Conservation (phyloP, 2,888 invertebrate species). For the Boloria euphrosyne region DNA sequence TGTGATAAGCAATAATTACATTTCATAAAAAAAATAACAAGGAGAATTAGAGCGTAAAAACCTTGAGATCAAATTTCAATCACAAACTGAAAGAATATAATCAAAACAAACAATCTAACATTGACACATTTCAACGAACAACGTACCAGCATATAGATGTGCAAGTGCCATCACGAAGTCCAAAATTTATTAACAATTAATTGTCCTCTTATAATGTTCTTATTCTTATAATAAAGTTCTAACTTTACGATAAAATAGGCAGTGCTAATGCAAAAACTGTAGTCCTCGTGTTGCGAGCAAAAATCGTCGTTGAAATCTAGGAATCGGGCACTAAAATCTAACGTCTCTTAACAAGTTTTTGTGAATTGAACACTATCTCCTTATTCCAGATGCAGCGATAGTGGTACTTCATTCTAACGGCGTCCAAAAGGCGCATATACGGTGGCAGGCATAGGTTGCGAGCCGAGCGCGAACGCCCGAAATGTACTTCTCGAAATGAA, state of each 20-base stretch:
- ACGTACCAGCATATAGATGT: conserved; percentile 77
- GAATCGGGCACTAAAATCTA: conserved; percentile 75
- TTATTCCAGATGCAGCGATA: conserved; percentile 96
- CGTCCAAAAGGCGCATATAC: conserved; percentile 71
- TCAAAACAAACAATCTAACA: conserved; percentile 52
- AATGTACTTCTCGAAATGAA: conserved; percentile 65
- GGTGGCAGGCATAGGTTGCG: conserved; percentile 77
- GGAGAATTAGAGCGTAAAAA: conserved; percentile 59
- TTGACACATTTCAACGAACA: conserved; percentile 44
- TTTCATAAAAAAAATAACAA: conserved; percentile 42
- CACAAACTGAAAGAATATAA: conserved; percentile 52
- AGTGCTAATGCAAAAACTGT: conserved; percentile 67
- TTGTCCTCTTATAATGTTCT: conserved; percentile 58
- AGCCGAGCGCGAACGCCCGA: conserved; percentile 75
- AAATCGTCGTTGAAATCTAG: conserved; percentile 70
- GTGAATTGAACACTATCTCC: conserved; percentile 95
- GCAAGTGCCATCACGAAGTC: conserved; percentile 73
- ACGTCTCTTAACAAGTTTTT: conserved; percentile 96
- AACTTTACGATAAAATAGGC: conserved; percentile 69
- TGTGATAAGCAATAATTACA: conserved; percentile 11
- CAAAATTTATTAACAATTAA: conserved; percentile 53
- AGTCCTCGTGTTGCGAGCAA: conserved; percentile 69
- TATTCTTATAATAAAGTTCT: conserved; percentile 69
- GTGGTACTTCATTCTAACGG: conserved; percentile 86
- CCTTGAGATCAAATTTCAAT: conserved; percentile 63